Conservation (phyloP, 2,888 invertebrate genomes). For the Julus scanicus region DNA sequence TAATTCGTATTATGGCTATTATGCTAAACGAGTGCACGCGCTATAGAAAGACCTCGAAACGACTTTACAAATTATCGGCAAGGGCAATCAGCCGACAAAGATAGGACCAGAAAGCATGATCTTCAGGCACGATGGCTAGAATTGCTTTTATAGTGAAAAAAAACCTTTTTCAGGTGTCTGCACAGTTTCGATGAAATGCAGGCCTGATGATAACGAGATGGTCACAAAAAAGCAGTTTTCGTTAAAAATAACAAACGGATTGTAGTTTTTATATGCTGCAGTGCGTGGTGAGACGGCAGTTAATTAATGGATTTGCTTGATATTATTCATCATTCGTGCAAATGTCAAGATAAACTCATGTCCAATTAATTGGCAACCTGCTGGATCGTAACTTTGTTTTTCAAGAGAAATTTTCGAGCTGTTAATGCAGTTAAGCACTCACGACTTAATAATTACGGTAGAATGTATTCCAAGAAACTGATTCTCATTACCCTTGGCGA, state of each 20-base stretch:
- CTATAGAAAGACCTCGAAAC: neutral
- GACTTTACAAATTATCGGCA: conserved; percentile 16
- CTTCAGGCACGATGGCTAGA: neutral
- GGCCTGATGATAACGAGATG: neutral
- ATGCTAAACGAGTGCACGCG: neutral
- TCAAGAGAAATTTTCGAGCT: neutral
- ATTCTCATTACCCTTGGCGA: neutral
- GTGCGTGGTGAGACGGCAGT: neutral
- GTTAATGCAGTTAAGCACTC: neutral
- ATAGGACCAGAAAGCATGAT: neutral
- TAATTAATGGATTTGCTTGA: neutral
- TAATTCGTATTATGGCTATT: neutral
- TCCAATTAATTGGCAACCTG: neutral
- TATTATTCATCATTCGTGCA: neutral
- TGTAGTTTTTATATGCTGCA: neutral
- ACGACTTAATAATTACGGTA: neutral
- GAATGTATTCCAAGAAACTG: neutral
- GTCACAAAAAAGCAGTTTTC: neutral
- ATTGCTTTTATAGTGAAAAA: neutral
- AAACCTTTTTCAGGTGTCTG: neutral
- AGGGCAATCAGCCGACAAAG: conserved; percentile 1
- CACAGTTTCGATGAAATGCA: neutral
- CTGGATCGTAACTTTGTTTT: neutral
- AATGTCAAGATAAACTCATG: neutral
- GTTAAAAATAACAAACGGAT: neutral